These are phyloP conservation scores for Drosophila prostipennis DNA, from an alignment of 2,888 invertebrate species.

Conservation along the genomic window DNA sequence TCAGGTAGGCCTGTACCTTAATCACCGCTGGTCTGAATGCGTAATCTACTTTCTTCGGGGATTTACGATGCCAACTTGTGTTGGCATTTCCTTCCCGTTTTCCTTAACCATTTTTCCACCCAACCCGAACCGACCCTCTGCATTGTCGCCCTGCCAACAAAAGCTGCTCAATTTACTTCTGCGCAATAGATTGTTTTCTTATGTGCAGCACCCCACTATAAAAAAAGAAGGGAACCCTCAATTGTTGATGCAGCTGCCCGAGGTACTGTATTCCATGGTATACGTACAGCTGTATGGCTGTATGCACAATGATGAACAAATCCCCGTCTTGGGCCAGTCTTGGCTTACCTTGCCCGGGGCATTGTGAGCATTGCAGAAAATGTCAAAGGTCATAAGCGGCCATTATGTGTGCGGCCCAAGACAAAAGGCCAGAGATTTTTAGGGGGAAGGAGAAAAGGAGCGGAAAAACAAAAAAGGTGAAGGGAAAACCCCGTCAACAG, in stretches of 20 bases:
- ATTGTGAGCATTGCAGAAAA: slow-evolving; percentile 61
- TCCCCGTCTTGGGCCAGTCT: slow-evolving; percentile 35
- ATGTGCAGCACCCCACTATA: slow-evolving; percentile 28
- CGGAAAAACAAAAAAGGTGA: slow-evolving; percentile 23
- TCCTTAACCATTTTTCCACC: neutral
- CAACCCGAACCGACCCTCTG: slow-evolving; percentile 4
- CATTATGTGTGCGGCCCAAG: slow-evolving; percentile 57
- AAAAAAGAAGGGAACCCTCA: slow-evolving; percentile 32
- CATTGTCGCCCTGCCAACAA: slow-evolving; percentile 20
- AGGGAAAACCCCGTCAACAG: slow-evolving; percentile 45
- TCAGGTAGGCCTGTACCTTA: slow-evolving; percentile 22
- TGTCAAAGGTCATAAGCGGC: slow-evolving; percentile 73
- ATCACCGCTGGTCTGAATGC: slow-evolving; percentile 19
- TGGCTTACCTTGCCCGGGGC: slow-evolving; percentile 47
- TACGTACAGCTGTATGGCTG: slow-evolving; percentile 54
- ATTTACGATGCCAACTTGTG: slow-evolving; percentile 27
- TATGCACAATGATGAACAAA: slow-evolving; percentile 40
- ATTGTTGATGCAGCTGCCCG: slow-evolving; percentile 69
- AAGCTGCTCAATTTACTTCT: slow-evolving; percentile 49
- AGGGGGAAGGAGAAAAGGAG: slow-evolving; percentile 17
- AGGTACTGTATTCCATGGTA: slow-evolving; percentile 7
- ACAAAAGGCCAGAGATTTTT: slow-evolving; percentile 52
- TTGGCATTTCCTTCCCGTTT: slow-evolving; percentile 15
- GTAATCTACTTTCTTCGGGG: slow-evolving; percentile 35
- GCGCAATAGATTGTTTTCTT: slow-evolving; percentile 30